Evolutionary conservation across 2,797 vertebrate species (phyloP), one percentile per base, ranked within the genome.

Genomic region (Melanotaenia pygmaea): DNA sequence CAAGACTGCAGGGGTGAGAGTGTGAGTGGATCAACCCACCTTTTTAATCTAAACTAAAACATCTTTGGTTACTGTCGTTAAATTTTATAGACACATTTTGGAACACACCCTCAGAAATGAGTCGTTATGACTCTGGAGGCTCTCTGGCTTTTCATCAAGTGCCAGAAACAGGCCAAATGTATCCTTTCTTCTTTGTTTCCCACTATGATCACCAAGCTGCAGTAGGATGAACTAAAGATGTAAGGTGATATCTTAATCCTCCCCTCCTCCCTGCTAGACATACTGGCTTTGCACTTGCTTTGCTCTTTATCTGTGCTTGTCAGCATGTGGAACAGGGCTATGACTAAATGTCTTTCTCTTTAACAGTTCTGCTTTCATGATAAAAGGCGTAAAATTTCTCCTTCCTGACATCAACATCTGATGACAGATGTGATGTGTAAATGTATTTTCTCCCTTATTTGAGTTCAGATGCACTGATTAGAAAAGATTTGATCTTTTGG

Each of bases 211-310:
- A 35, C 76, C 71, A 76, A 50, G 45, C 76, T 70, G 58, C 45
- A 40, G 50, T 60, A 63, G 59, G 24, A 47, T 67, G 72, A 74
- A 67, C 47, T 66, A 40, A 64, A 78, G 62, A 77, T 59, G 65
- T 61, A 66, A 56, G 67, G 66, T 61, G 68, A 70, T 67, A 54
- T 73, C 73, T 81, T 82, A 81, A 83, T 86, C 84, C 78, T 83
- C 82, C 70, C 83, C 67, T 82, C 68, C 72, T 72, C 40, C 56
- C 60, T 22, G 26, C 18, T 64, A 60, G 35, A 83, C 80, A 86
- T 68, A 71, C 59, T 43, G 67, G 68, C 68, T 72, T 78, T 43
- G 74, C 66, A 72, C 67, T 76, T 79, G 56, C 78, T 84, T 59
- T 62, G 5, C 32, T 59, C 84, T 86, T 80, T 81, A 74, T 84